phyloP scores from a whole-genome alignment of 2,888 invertebrate genomes.

The Pachycephus smyrnensis region DNA sequence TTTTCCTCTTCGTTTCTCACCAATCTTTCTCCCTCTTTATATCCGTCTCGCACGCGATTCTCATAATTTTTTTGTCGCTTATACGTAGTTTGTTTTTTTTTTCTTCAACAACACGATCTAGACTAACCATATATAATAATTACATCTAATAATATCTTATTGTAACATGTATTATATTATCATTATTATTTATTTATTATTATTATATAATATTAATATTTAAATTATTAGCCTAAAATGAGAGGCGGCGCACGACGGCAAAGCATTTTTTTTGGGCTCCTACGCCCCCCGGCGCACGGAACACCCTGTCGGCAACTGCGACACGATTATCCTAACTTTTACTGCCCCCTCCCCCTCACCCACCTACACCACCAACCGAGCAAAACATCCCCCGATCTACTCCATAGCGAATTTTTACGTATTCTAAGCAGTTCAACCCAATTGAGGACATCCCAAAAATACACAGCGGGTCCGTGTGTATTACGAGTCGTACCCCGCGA shows the following conservation, averaged over 20 bases:
- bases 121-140: slow-evolving; percentile 67
- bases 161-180: slow-evolving; percentile 67
- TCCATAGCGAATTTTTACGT: background rate
- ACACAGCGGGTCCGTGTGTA: background rate
- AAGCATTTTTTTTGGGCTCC: slow-evolving; percentile 63
- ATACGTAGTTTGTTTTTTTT: slow-evolving; percentile 59
- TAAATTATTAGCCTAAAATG: slow-evolving; percentile 67
- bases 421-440: background rate
- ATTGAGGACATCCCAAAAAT: background rate
- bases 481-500: background rate
- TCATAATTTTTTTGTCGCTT: slow-evolving; percentile 48
- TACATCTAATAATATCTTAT: slow-evolving; percentile 68
- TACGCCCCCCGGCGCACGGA: slow-evolving; percentile 62
- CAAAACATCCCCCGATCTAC: background rate
- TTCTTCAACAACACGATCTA: slow-evolving; percentile 67
- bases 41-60: background rate
- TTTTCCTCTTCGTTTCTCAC: slow-evolving; percentile 15
- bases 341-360: background rate
- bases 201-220: slow-evolving; percentile 59
- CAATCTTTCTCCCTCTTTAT: background rate
- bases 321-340: background rate
- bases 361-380: background rate
- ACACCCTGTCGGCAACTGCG: slow-evolving; percentile 64
- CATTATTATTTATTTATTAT: slow-evolving; percentile 52
- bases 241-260: slow-evolving; percentile 67